phyloP scores from a whole-genome alignment of 2,113 vertebrate genomes.

The Notothenia rossii region DNA sequence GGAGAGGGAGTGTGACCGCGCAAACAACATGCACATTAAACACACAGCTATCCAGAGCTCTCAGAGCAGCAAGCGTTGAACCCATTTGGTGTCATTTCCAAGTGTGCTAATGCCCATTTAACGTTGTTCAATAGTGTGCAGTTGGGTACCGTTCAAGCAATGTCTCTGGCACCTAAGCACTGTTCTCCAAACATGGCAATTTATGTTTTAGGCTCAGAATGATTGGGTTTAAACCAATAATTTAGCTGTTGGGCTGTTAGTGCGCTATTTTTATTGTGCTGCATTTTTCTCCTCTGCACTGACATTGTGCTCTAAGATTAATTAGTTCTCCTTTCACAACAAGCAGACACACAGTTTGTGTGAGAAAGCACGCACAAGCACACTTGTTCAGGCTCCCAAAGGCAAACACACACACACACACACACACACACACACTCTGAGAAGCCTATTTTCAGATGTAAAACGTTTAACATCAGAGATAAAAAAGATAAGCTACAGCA shows the following conservation, averaged over 20 bases:
- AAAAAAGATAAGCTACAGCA: constrained; percentile 17
- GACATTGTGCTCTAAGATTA: constrained; percentile 46
- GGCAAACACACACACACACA: background rate
- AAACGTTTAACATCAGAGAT: constrained; percentile 14
- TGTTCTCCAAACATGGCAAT: constrained; percentile 49
- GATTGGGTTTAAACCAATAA: constrained; percentile 51
- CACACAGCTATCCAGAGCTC: constrained; percentile 39
- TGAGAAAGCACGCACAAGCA: background rate
- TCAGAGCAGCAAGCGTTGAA: constrained; percentile 39
- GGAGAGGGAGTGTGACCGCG: constrained; percentile 8
- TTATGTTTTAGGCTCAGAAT: constrained; percentile 51
- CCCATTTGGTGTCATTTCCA: constrained; percentile 57
- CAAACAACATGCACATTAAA: background rate
- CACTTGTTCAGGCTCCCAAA: background rate
- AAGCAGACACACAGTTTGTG: constrained; percentile 20
- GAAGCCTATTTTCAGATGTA: background rate
- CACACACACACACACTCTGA: background rate
- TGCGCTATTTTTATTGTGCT: constrained; percentile 44
- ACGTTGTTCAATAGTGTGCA: constrained; percentile 48
- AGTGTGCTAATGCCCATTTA: constrained; percentile 51
- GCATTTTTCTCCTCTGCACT: constrained; percentile 24
- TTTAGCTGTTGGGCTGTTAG: constrained; percentile 25
- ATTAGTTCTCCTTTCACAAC: constrained; percentile 41
- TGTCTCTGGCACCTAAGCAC: constrained; percentile 39
- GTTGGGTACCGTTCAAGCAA: constrained; percentile 57